Percentiles rank a stretch among this genome's conserved stretches.
Evolutionary conservation across 1,140 invertebrate genomes (phyloP).

Genomic region (Octopus bimaculoides): DNA sequence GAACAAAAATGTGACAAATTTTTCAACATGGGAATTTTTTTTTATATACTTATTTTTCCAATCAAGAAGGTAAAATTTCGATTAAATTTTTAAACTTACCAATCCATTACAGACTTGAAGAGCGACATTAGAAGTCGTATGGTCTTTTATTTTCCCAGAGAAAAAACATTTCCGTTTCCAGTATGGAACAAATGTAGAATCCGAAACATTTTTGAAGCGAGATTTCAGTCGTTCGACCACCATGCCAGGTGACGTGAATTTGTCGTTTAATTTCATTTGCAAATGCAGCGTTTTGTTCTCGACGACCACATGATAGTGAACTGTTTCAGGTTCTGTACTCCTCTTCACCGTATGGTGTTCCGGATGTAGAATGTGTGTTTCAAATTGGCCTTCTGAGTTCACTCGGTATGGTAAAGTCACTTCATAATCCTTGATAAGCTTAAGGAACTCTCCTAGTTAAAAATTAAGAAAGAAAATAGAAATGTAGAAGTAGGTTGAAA

Average conservation of each 20-base stretch:
- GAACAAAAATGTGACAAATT: too few relatives aligned
- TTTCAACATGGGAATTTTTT: too few relatives aligned
- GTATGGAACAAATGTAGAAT: conserved; percentile 29
- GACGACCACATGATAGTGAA: conserved; percentile 65
- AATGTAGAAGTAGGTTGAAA: background rate
- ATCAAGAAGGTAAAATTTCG: too few relatives aligned
- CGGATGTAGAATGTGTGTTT: conserved; percentile 61
- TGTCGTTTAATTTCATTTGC: conserved; percentile 63
- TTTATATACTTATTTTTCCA: too few relatives aligned
- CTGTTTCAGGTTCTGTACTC: conserved; percentile 24
- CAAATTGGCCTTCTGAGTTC: conserved; percentile 58
- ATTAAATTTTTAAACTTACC: conserved; percentile 63
- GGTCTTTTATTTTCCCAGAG: conserved; percentile 69
- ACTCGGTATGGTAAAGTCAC: conserved; percentile 65
- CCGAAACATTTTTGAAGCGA: conserved; percentile 53
- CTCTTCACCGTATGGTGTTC: conserved; percentile 25
- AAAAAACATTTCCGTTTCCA: conserved; percentile 66
- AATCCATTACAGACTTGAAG: conserved; percentile 78
- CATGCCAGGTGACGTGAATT: conserved; percentile 69
- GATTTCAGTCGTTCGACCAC: conserved; percentile 69
- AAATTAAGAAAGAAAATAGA: conserved; percentile 18
- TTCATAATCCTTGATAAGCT: conserved; percentile 56
- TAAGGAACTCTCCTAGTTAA: conserved; percentile 40
- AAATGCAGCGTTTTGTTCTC: conserved; percentile 62
- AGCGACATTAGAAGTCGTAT: conserved; percentile 68